Evolutionary conservation across 2,888 invertebrate genomes (phyloP).

Genomic region (Drosophila crucigera): DNA sequence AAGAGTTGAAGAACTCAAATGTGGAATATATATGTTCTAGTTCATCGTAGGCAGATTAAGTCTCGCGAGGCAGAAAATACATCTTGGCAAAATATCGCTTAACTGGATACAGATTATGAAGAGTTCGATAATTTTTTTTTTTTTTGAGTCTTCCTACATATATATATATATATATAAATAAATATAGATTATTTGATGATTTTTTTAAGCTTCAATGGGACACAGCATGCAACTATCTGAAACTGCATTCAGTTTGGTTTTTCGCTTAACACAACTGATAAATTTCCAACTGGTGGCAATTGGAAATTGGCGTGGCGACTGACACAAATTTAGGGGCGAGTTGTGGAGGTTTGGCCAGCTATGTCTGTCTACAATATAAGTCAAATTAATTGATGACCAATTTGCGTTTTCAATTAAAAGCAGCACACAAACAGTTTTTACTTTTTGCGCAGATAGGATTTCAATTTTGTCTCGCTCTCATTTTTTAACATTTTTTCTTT

Average conservation of each 20-base stretch:
- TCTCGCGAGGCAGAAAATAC: neutral
- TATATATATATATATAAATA: neutral
- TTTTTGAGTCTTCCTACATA: neutral
- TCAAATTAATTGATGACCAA: constrained; percentile 80
- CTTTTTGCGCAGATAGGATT: constrained; percentile 21
- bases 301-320: constrained; percentile 3
- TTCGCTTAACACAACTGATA: constrained; percentile 9
- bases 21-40: neutral
- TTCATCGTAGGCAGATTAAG: neutral
- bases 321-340: neutral
- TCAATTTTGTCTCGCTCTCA: constrained; percentile 17
- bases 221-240: neutral
- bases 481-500: constrained; percentile 57
- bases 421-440: constrained; percentile 56
- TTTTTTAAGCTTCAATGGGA: neutral
- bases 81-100: neutral
- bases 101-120: neutral
- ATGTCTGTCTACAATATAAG: constrained; percentile 59
- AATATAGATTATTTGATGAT: neutral
- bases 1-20: neutral
- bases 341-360: constrained; percentile 24
- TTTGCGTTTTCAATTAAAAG: constrained; percentile 80
- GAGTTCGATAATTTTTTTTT: neutral
- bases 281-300: constrained; percentile 10
- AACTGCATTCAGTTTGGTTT: neutral